A percentile compares a stretch with the other conserved stretches of the same genome.
Conservation (phyloP, 2,888 invertebrate genomes). For the Thecocarcelia acutangulata region DNA sequence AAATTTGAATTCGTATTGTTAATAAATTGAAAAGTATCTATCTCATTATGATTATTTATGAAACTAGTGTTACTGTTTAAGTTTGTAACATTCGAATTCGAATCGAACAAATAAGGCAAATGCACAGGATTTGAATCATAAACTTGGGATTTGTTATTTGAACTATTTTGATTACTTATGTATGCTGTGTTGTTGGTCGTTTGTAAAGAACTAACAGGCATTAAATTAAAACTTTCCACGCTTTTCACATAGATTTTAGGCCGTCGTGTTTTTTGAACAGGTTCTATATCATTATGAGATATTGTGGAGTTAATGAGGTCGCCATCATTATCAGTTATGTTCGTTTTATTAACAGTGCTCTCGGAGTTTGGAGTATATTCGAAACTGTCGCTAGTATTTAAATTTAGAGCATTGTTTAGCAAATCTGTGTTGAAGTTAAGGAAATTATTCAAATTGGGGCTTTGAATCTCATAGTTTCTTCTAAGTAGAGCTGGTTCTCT, state of each 20-base stretch:
- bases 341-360: conserved; percentile 14
- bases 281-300: neutral
- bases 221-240: conserved; percentile 74
- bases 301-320: conserved; percentile 16
- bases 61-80: conserved; percentile 47
- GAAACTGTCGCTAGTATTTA: conserved; percentile 43
- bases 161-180: conserved; percentile 41
- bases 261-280: conserved; percentile 74
- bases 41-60: conserved; percentile 52
- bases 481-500: conserved; percentile 77
- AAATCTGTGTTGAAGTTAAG: conserved; percentile 45
- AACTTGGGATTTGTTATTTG: conserved; percentile 29
- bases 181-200: conserved; percentile 32
- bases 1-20: conserved; percentile 38
- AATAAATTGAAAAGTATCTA: conserved; percentile 58
- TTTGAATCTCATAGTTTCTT: conserved; percentile 74
- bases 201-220: conserved; percentile 52
- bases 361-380: conserved; percentile 50
- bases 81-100: conserved; percentile 43
- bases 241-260: conserved; percentile 81
- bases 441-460: conserved; percentile 43
- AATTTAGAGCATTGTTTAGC: conserved; percentile 27
- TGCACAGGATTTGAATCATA: conserved; percentile 62
- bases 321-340: conserved; percentile 38
- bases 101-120: conserved; percentile 63